These are phyloP conservation scores for Callionymus lyra DNA, from an alignment of 2,113 vertebrate species.

Conservation along the genomic window DNA sequence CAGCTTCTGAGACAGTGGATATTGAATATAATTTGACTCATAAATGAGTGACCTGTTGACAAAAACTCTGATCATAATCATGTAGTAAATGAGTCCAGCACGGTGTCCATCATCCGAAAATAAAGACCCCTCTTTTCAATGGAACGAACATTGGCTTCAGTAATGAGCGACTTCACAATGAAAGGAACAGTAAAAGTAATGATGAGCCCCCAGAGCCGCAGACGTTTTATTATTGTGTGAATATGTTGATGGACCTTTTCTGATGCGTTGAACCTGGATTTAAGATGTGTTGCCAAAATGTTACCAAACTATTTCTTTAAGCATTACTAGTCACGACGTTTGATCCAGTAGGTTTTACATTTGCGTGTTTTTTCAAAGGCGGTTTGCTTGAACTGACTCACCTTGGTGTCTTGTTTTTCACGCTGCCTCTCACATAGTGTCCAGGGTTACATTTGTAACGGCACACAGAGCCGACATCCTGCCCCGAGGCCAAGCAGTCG, in stretches of 20 bases:
- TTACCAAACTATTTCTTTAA: no score
- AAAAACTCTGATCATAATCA: conserved; percentile 8
- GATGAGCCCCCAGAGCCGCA: conserved; percentile 15
- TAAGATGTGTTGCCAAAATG: no score
- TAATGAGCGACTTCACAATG: conserved; percentile 32
- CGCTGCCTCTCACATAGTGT: conserved; percentile 67
- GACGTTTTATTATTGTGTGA: conserved; percentile 38
- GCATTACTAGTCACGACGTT: no score
- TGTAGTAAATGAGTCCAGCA: conserved; percentile 20
- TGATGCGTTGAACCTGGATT: no score
- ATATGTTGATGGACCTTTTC: no score
- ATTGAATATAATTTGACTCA: no score
- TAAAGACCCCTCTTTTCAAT: conserved; percentile 38
- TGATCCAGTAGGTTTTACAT: no score
- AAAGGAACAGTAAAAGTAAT: conserved; percentile 25
- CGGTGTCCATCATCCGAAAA: conserved; percentile 19
- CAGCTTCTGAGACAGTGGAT: neutral
- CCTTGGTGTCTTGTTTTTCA: conserved; percentile 63
- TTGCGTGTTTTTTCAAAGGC: no score
- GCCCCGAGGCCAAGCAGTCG: conserved; percentile 69
- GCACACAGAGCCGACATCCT: conserved; percentile 81
- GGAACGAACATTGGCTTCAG: conserved; percentile 33
- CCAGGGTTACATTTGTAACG: conserved; percentile 85
- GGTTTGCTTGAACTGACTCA: conserved; percentile 56
- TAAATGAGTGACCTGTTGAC: no score